Base-by-base conservation (phyloP, 2,888 invertebrate species). In the Eupithecia exiguata region DNA sequence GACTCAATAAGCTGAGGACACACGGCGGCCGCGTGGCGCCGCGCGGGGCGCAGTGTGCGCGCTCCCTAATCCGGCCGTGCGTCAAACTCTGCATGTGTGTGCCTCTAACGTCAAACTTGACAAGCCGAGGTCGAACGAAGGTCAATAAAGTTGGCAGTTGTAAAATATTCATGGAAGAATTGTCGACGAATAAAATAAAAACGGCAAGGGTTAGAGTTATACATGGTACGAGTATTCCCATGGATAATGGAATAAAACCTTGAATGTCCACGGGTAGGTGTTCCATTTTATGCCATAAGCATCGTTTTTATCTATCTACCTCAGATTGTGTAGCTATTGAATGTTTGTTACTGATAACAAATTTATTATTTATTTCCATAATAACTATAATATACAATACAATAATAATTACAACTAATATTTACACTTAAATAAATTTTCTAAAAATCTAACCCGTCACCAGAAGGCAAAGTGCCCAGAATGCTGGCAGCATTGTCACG, bases 81-180 rank as follows among this genome's bases (percentile, higher is more conserved):
- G 77, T 76, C 82, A 87, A 87, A 90, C 91, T 53, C 21, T 35
- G 62, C 12, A 58, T 58, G 63, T n/a, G 36, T 10, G 36, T 9
- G 90, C 90, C 90, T 30, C 30, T 90, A 91, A 91, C 87, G 91
- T 91, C 91, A 91, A 89, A 87, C 87, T 89, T 91, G 91, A 92
- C 91, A 90, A 89, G 88, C 88, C 87, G 85, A 82, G 81, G 79
- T 84, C 83, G 77, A 79, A 79, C 83, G 74, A 83, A 83, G 82
- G 58, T 53, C 53, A 21, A 58, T 58, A 25, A 14, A 58, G 58
- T 21, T 58, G 21, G 12, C 58, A 25, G 58, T 14, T 58, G 25
- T 58, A 58, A 58, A 58, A 58, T 83, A 84, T 65, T 35, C 63
- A 65, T 65, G 36, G n/a, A n/a, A 18, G 53, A 4, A 2, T 25